Conservation (phyloP, 2,888 invertebrate genomes). For the Yponomeuta evonymella region DNA sequence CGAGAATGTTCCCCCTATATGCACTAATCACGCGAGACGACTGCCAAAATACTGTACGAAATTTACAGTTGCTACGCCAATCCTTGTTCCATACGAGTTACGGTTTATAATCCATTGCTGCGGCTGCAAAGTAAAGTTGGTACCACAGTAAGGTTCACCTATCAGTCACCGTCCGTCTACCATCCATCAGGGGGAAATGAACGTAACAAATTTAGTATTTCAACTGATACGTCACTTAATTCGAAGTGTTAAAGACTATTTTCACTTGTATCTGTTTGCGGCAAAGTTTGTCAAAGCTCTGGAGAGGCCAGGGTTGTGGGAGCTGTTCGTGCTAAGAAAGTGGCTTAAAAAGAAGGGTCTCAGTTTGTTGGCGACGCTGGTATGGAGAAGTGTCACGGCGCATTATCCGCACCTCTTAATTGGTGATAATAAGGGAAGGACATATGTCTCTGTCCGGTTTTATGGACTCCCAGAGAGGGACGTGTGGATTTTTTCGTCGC, state of each 20-base stretch:
- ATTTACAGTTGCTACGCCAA: not conserved
- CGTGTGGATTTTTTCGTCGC: constrained; percentile 55
- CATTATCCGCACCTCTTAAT: constrained; percentile 72
- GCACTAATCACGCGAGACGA: constrained; percentile 53
- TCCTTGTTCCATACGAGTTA: constrained; percentile 28
- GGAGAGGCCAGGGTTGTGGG: not conserved
- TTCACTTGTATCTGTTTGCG: constrained; percentile 4
- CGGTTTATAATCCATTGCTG: constrained; percentile 32
- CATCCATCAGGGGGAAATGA: constrained; percentile 13
- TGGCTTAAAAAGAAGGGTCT: constrained; percentile 29
- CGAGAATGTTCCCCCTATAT: constrained; percentile 41
- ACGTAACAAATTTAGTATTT: not conserved
- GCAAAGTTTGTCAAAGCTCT: not conserved
- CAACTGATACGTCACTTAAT: constrained; percentile 10
- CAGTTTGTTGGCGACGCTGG: constrained; percentile 31
- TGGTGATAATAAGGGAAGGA: constrained; percentile 72
- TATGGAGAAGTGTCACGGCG: constrained; percentile 62
- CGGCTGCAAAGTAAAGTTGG: constrained; percentile 32
- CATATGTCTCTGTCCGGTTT: constrained; percentile 74
- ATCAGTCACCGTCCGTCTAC: constrained; percentile 14
- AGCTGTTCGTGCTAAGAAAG: not conserved
- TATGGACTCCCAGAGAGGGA: constrained; percentile 65
- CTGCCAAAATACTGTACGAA: not conserved
- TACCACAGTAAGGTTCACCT: constrained; percentile 18
- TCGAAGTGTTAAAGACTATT: not conserved